These are phyloP conservation scores for Centropus unirufus DNA, from an alignment of 2,113 vertebrate species.

Conservation along the genomic window DNA sequence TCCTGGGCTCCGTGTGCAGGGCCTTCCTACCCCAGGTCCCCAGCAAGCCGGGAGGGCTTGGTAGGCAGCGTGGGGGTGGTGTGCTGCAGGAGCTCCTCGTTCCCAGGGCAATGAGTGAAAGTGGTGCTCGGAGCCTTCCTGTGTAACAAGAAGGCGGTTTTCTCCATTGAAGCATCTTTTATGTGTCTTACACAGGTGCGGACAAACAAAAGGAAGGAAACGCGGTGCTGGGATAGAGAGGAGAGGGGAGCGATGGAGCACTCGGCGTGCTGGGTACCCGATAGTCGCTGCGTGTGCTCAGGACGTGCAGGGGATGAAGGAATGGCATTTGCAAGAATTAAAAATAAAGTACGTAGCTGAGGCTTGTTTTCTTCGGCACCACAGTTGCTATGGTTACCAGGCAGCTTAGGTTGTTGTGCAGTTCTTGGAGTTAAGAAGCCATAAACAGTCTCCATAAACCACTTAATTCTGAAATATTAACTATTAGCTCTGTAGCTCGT, in stretches of 20 bases:
- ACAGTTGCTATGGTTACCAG: conserved; percentile 28
- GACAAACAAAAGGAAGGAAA: conserved; percentile 4
- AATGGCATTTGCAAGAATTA: conserved; percentile 14
- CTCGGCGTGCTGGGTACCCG: not conserved
- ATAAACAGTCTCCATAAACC: conserved; percentile 26
- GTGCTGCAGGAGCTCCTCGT: not conserved
- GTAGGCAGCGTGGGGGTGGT: not conserved
- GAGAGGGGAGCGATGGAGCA: too few relatives aligned
- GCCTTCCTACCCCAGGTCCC: not conserved
- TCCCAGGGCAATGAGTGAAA: not conserved
- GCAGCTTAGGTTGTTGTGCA: conserved; percentile 27
- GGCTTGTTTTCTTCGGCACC: not conserved
- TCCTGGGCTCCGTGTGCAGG: too few relatives aligned
- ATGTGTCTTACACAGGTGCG: conserved; percentile 4
- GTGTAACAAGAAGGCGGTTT: not conserved
- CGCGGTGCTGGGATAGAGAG: too few relatives aligned
- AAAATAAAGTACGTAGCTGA: conserved; percentile 10
- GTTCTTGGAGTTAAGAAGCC: not conserved
- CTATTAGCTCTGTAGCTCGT: not conserved
- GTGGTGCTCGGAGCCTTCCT: not conserved
- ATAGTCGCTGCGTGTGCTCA: not conserved
- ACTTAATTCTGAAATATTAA: conserved; percentile 8
- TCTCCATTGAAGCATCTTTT: not conserved
- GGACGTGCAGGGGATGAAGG: not conserved
- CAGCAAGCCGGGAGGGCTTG: not conserved